These are phyloP conservation scores for Noctua comes DNA, from an alignment of 2,888 invertebrate genomes.

Conservation along the genomic window DNA sequence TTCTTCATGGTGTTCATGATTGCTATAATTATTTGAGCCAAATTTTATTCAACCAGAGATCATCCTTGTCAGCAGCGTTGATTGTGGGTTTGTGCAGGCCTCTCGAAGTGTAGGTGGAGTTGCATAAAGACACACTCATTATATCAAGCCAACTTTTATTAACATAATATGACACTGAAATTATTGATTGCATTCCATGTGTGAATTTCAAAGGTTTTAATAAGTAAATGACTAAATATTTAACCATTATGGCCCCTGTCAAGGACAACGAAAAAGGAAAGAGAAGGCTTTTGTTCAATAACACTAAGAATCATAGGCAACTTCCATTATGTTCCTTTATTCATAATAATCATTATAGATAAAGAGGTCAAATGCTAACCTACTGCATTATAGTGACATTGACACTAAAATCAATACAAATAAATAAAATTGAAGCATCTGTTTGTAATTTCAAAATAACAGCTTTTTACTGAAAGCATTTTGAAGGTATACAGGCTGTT, in stretches of 20 bases:
- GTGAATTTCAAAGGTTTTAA: neutral
- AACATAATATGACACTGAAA: neutral
- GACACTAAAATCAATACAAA: constrained; percentile 10
- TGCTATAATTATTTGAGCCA: neutral
- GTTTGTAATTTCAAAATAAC: too few relatives aligned
- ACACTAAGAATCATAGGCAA: neutral
- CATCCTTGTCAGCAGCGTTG: neutral
- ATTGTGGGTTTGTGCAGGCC: neutral
- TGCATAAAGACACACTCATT: neutral
- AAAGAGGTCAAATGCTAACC: constrained; percentile 46
- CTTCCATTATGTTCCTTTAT: constrained; percentile 10
- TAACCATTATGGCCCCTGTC: neutral
- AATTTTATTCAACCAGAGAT: neutral
- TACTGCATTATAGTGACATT: constrained; percentile 26
- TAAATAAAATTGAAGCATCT: too few relatives aligned
- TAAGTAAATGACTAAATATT: neutral
- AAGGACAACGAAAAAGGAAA: neutral
- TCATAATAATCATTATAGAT: constrained; percentile 33
- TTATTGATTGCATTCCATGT: neutral
- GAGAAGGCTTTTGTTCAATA: neutral
- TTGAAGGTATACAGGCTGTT: too few relatives aligned
- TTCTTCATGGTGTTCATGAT: neutral
- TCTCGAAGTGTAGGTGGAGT: neutral
- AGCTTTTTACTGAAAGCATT: too few relatives aligned
- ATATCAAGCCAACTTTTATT: neutral